phyloP scores from a whole-genome alignment of 2,888 invertebrate genomes.

The Polyommatus iphigenia region DNA sequence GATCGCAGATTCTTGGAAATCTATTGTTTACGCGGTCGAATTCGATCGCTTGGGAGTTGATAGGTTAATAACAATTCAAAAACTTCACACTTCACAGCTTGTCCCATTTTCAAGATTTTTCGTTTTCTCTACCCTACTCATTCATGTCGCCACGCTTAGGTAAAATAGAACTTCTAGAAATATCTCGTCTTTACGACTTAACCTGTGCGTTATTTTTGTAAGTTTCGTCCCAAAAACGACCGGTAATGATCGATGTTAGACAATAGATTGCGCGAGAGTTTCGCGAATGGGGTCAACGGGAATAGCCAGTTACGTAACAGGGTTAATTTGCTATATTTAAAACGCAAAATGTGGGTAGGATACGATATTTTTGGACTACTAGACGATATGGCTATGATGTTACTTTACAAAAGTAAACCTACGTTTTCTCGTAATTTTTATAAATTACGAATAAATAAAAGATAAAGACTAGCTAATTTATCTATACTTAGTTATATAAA shows the following conservation, averaged over 20 bases:
- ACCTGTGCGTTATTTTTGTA: slow-evolving; percentile 5
- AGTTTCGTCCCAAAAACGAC: slow-evolving; percentile 24
- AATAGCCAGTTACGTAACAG: not conserved
- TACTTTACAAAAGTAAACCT: too few relatives aligned
- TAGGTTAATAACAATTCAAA: too few relatives aligned
- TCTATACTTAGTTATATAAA: too few relatives aligned
- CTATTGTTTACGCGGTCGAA: too few relatives aligned
- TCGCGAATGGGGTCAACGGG: slow-evolving; percentile 16
- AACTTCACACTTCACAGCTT: too few relatives aligned
- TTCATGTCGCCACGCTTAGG: not conserved
- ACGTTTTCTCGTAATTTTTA: too few relatives aligned
- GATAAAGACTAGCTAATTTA: too few relatives aligned
- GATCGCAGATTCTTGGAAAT: too few relatives aligned
- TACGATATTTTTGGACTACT: not conserved
- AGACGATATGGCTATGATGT: not conserved
- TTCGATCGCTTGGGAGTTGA: too few relatives aligned
- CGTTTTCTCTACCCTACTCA: too few relatives aligned
- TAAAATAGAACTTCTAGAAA: not conserved
- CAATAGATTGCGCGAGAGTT: slow-evolving; percentile 13
- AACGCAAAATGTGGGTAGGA: not conserved
- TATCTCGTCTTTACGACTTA: not conserved
- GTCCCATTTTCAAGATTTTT: too few relatives aligned
- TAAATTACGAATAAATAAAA: too few relatives aligned
- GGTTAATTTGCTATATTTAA: not conserved
- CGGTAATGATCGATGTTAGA: slow-evolving; percentile 17